phyloP scores from a whole-genome alignment of 2,888 invertebrate genomes.

The Arctia plantaginis region DNA sequence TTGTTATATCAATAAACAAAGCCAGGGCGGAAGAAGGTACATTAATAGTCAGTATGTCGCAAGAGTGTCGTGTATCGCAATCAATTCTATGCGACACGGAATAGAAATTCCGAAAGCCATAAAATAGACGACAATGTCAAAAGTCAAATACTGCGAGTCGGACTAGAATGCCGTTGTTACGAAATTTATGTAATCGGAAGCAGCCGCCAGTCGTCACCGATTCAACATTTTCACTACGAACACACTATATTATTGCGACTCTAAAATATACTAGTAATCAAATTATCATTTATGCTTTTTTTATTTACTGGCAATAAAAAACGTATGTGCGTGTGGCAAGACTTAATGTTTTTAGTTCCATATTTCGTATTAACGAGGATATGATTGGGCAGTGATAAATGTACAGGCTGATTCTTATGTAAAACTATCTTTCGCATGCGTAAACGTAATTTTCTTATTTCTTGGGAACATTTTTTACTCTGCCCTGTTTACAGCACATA shows the following conservation, averaged over 20 bases:
- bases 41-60: slow-evolving; percentile 18
- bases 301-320: neutral
- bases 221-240: slow-evolving; percentile 45
- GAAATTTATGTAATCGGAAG: slow-evolving; percentile 60
- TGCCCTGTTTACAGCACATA: neutral
- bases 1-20: neutral
- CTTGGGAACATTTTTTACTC: neutral
- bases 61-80: slow-evolving; percentile 39
- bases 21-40: neutral
- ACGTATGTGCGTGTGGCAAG: slow-evolving; percentile 8
- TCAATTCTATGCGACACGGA: slow-evolving; percentile 61
- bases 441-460: neutral
- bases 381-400: slow-evolving; percentile 10
- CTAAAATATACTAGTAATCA: slow-evolving; percentile 36
- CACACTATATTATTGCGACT: slow-evolving; percentile 39
- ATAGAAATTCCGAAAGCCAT: slow-evolving; percentile 62
- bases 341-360: slow-evolving; percentile 8
- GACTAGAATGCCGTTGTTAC: slow-evolving; percentile 54
- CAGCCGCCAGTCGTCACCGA: slow-evolving; percentile 34
- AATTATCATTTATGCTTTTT: slow-evolving; percentile 29
- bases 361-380: slow-evolving; percentile 7
- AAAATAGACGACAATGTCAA: slow-evolving; percentile 75
- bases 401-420: neutral
- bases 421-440: neutral
- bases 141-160: slow-evolving; percentile 72